Evolutionary conservation across 2,888 invertebrate species (phyloP), one percentile per base, ranked within the genome.

Genomic region (Drosophila antonietae): DNA sequence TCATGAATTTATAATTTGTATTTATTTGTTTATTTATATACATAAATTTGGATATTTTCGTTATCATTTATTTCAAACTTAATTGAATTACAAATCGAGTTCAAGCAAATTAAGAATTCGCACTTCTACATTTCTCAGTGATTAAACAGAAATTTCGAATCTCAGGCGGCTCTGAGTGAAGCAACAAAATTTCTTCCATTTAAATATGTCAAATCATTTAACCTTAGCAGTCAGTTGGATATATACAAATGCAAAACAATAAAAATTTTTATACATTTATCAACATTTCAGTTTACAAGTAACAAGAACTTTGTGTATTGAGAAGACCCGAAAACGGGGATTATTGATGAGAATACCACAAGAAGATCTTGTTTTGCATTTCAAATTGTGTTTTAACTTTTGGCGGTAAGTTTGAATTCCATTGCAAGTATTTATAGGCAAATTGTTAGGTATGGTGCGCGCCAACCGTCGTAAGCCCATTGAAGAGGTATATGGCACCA

Each of bases 401-500:
- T 68, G 79, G 64, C 65, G 46, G 61, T 73, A 51, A 64, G 74
- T 73, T 61, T 44, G 20, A 41, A 37, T 56, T 43, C 7, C 33
- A 53, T 41, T 12, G 15, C 10, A 14, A 33, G 20, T 28, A 43
- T 28, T 14, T 23, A 23, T 61, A 49, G 41, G 53, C 9, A 63
- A 41, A 46, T 20, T 23, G 9, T 20, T 43, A 14, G 58, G 31
- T 31, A 92, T 92, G 92, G 90, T 92, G 58, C 90, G 92, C 4
- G 80, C 86, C 35, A 78, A 49, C 68, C 77, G 89, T 51, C 91
- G 91, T 18, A 91, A 91, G 65, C 80, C 84, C 31, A 78, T 91
- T 57, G 92, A 92, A 44, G 92, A 92, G 67, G 83, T 92, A 0
- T 92, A 92, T 31, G 84, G 88, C 14, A 46, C 77, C 41, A 91